Conservation (phyloP, 2,888 invertebrate genomes). For the Microplitis manilae region DNA sequence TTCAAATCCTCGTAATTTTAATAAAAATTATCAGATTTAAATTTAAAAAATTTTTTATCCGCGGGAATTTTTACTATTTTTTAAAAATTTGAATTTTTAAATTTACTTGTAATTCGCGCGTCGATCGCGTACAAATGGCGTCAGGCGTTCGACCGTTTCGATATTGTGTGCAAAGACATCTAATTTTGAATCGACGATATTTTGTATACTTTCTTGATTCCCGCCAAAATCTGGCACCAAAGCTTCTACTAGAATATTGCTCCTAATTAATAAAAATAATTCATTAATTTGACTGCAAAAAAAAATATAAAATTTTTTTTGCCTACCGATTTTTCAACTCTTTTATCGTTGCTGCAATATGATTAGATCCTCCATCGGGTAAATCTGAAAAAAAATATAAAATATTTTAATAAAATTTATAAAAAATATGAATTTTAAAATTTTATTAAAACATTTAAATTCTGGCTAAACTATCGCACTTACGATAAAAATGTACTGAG, state of each 20-base stretch:
- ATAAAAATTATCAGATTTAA: too few relatives aligned
- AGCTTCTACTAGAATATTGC: slow-evolving; percentile 93
- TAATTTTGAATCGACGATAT: slow-evolving; percentile 85
- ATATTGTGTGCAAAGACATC: slow-evolving; percentile 99
- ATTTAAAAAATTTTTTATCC: too few relatives aligned
- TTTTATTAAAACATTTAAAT: too few relatives aligned
- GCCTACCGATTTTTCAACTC: slow-evolving; percentile 65
- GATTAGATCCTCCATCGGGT: slow-evolving; percentile 92
- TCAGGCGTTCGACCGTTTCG: slow-evolving; percentile 94
- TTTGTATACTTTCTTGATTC: slow-evolving; percentile 80
- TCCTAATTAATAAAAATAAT: slow-evolving; percentile 74
- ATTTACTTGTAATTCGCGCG: slow-evolving; percentile 86
- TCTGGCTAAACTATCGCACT: too few relatives aligned
- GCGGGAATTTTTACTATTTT: too few relatives aligned
- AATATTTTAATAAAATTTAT: background rate
- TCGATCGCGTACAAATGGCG: slow-evolving; percentile 93
- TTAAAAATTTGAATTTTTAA: background rate
- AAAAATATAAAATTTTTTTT: background rate
- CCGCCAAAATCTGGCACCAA: slow-evolving; percentile 97
- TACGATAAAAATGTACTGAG: too few relatives aligned
- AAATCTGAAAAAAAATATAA: slow-evolving; percentile 78
- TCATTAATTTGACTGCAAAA: background rate
- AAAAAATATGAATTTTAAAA: too few relatives aligned
- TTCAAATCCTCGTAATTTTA: too few relatives aligned
- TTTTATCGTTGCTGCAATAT: slow-evolving; percentile 87